phyloP scores from a whole-genome alignment of 2,797 vertebrate genomes.

The Poecilia velifera region DNA sequence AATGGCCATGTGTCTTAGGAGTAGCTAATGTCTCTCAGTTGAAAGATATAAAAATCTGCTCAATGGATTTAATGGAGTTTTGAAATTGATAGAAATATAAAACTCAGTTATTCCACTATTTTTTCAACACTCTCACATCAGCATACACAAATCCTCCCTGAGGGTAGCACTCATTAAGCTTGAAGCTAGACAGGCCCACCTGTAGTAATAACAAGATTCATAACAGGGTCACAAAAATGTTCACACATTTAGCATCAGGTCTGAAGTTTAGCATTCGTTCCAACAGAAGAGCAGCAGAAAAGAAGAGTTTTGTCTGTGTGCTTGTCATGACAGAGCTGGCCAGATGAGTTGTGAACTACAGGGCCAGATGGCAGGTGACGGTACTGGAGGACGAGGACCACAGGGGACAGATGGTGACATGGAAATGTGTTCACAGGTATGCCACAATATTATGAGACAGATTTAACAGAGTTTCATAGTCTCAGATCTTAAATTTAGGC shows the following conservation, averaged over 20 bases:
- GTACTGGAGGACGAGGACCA: constrained; percentile 32
- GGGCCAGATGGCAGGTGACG: constrained; percentile 64
- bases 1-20: background rate
- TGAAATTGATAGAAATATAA: constrained; percentile 11
- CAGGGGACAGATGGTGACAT: constrained; percentile 30
- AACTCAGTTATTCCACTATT: background rate
- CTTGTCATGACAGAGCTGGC: constrained; percentile 38
- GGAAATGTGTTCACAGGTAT: constrained; percentile 9
- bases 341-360: constrained; percentile 48
- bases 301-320: constrained; percentile 32
- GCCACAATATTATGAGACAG: constrained; percentile 5
- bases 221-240: constrained; percentile 16
- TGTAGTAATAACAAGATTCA: background rate
- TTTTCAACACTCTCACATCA: background rate
- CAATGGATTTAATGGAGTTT: constrained; percentile 2
- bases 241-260: constrained; percentile 23
- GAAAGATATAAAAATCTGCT: constrained; percentile 39
- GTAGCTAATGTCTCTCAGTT: constrained; percentile 40
- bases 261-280: constrained; percentile 9
- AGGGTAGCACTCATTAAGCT: background rate
- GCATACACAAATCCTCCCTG: background rate
- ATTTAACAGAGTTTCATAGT: background rate
- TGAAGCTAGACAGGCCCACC: background rate
- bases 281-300: constrained; percentile 28
- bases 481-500: background rate